phyloP scores from a whole-genome alignment of 2,888 invertebrate species.

The Dynastes maya region DNA sequence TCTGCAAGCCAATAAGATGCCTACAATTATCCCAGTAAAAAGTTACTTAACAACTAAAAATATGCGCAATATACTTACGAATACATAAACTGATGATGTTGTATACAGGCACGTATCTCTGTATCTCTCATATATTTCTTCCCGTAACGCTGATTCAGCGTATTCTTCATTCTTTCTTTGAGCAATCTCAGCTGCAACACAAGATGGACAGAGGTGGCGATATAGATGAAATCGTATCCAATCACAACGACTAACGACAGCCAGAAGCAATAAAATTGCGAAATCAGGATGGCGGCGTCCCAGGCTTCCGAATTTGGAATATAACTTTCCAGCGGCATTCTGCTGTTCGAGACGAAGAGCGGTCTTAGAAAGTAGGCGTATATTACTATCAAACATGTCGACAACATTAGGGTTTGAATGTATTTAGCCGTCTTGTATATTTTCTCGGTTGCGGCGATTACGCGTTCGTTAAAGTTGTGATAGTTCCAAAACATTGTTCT shows the following conservation, averaged over 20 bases:
- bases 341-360: not conserved
- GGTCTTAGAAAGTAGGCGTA: not conserved
- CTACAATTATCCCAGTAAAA: too few species aligned
- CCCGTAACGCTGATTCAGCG: not conserved
- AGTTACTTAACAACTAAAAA: too few species aligned
- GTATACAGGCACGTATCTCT: not conserved
- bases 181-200: not conserved
- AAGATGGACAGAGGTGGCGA: not conserved
- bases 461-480: not conserved
- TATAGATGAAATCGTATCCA: constrained; percentile 15
- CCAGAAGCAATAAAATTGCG: constrained; percentile 1
- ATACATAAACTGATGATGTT: not conserved
- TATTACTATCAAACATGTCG: not conserved
- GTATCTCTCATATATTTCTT: not conserved
- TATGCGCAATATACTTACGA: too few species aligned
- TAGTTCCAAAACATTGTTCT: not conserved
- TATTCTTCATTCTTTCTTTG: not conserved
- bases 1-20: too few species aligned
- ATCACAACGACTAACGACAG: not conserved
- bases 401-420: not conserved
- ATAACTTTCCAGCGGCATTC: not conserved
- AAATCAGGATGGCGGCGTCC: not conserved
- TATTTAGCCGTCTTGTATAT: not conserved
- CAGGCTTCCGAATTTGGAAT: not conserved
- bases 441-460: not conserved